Evolutionary conservation across 2,888 invertebrate species (phyloP).

Genomic region (Archips crataeganus): DNA sequence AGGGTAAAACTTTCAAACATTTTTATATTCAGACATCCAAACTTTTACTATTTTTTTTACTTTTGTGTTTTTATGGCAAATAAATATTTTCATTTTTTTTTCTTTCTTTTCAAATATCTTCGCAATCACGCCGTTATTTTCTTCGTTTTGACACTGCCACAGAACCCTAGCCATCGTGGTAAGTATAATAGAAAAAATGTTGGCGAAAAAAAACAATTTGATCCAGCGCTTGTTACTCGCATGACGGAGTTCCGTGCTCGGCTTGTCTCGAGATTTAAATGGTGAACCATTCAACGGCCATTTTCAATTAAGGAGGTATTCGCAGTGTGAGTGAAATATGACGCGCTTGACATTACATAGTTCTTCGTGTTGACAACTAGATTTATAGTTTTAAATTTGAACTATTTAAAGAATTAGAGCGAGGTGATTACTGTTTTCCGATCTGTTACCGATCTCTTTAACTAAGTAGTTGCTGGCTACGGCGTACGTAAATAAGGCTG

Average conservation of each 20-base stretch:
- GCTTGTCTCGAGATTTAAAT: slow-evolving; percentile 2
- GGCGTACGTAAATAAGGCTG: no score
- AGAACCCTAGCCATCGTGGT: slow-evolving; percentile 29
- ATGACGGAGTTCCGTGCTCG: slow-evolving; percentile 44
- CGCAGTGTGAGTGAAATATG: slow-evolving; percentile 39
- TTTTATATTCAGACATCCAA: no score
- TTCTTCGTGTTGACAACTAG: slow-evolving; percentile 29
- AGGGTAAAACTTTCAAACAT: no score
- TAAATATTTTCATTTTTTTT: no score
- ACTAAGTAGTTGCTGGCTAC: no score
- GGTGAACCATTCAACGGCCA: slow-evolving; percentile 29
- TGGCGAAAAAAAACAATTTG: slow-evolving; percentile 47
- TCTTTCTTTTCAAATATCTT: no score
- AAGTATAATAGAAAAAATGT: slow-evolving; percentile 48
- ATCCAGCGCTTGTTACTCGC: slow-evolving; percentile 49
- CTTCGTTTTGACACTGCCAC: background rate
- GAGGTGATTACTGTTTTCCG: background rate
- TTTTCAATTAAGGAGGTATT: slow-evolving; percentile 51
- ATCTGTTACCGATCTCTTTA: no score
- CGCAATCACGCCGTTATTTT: background rate
- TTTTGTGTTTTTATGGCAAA: no score
- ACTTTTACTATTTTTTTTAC: no score
- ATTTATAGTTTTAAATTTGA: slow-evolving; percentile 15
- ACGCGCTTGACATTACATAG: slow-evolving; percentile 24
- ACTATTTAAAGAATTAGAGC: background rate